Evolutionary conservation across 1,140 invertebrate species (phyloP), one percentile per base, ranked within the genome.

Genomic region (Brachionus rubens): DNA sequence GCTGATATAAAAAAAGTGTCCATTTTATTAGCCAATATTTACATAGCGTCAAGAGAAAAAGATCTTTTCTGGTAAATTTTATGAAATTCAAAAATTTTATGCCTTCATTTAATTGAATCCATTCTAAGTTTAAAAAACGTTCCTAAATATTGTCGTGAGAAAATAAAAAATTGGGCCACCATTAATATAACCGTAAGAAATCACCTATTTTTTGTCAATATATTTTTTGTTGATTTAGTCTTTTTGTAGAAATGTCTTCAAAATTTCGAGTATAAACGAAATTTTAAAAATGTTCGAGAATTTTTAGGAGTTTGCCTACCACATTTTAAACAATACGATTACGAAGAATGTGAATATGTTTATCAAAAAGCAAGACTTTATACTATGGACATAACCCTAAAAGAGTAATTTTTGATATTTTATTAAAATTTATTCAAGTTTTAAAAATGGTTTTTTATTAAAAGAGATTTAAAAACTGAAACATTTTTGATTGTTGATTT

Each of bases 261-360:
- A 5, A 46, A 41, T 24, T 65, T 41, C 12, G 33, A 43, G 16
- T 43, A 24, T 9, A 65, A 43, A 26, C 16, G 41, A 65, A 65
- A 65, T 65, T 65, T 65, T 14, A 41, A 65, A 65, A 65, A 65
- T 65, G 30, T 65, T 24, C 26, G 40, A 43, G 19, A 65, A 2
- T 65, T 65, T 43, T n/a, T 65, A 12, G 40, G 9, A 9, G 36
- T 19, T 14, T 65, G 59, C 5, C 4, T 65, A 16, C 3, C 24
- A 26, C 36, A 65, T 3, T 65, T 65, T 43, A 65, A 65, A 65
- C 19, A 43, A 43, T 43, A 24, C 21, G 59, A 65, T 12, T 26
- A 41, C 7, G 40, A 65, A 21, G 43, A 16, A 24, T 65, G 36
- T 19, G 19, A 65, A 12, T 65, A 21, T 43, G 26, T 65, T 65